Conservation (phyloP, 2,888 invertebrate species). For the Operophtera brumata region DNA sequence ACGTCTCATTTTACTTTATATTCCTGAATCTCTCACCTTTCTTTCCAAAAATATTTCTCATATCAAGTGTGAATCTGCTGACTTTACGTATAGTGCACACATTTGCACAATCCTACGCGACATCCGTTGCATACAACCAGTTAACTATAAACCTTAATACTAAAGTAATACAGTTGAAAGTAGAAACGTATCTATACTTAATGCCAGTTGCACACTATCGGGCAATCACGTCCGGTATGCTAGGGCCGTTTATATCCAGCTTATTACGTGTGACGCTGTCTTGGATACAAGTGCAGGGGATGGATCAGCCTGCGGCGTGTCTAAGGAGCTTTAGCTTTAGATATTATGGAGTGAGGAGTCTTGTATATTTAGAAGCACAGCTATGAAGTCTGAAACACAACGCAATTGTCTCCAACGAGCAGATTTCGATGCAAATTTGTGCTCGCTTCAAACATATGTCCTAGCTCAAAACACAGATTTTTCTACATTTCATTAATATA, state of each 20-base stretch:
- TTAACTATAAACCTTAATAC: slow-evolving; percentile 3
- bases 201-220: slow-evolving; percentile 29
- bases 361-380: neutral
- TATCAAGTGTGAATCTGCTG: slow-evolving; percentile 26
- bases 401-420: too few species aligned
- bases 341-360: neutral
- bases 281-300: slow-evolving; percentile 16
- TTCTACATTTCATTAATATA: too few species aligned
- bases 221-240: slow-evolving; percentile 29
- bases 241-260: slow-evolving; percentile 37
- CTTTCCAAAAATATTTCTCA: slow-evolving; percentile 12
- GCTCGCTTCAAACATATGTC: too few species aligned
- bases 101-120: slow-evolving; percentile 40
- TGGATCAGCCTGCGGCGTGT: slow-evolving; percentile 7
- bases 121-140: slow-evolving; percentile 17
- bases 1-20: neutral
- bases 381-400: too few species aligned
- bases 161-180: slow-evolving; percentile 7
- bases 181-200: slow-evolving; percentile 1
- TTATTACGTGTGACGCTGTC: slow-evolving; percentile 36
- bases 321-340: neutral
- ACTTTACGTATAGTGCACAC: slow-evolving; percentile 33
- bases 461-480: too few species aligned
- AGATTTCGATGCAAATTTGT: too few species aligned
- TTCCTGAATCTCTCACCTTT: slow-evolving; percentile 1